Evolutionary conservation across 2,797 vertebrate genomes (phyloP).

Genomic region (Rallus crepitans): DNA sequence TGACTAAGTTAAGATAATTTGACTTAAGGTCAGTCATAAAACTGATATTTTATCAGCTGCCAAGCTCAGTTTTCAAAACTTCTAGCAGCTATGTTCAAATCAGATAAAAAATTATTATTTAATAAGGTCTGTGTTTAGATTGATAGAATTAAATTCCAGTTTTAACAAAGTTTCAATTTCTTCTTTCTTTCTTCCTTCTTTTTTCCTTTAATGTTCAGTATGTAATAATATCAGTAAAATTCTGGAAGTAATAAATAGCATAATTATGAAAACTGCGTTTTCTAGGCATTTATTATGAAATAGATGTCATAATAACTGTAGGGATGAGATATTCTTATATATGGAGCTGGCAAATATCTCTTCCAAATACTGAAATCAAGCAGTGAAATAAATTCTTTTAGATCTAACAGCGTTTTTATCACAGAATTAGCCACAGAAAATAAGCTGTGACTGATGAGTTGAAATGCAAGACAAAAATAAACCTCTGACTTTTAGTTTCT

Average conservation of each 20-base stretch:
- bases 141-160: not conserved
- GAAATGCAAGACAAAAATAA: not conserved
- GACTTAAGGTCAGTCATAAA: not conserved
- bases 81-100: not conserved
- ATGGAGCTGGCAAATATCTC: not conserved
- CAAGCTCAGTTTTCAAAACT: not conserved
- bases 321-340: not conserved
- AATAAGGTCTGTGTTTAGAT: not conserved
- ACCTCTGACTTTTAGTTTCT: not conserved
- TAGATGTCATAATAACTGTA: not conserved
- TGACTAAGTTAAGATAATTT: constrained; percentile 9
- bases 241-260: not conserved
- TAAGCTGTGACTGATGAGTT: not conserved
- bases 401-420: not conserved
- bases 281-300: not conserved
- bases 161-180: not conserved
- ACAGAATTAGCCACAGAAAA: not conserved
- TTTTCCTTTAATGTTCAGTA: not conserved
- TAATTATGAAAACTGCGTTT: not conserved
- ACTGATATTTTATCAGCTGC: not conserved
- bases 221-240: not conserved
- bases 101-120: not conserved
- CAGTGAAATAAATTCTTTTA: not conserved
- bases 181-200: not conserved
- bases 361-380: not conserved